Evolutionary conservation across 2,113 vertebrate species (phyloP), one percentile per base, ranked within the genome.

Genomic region (Orcinus orca): DNA sequence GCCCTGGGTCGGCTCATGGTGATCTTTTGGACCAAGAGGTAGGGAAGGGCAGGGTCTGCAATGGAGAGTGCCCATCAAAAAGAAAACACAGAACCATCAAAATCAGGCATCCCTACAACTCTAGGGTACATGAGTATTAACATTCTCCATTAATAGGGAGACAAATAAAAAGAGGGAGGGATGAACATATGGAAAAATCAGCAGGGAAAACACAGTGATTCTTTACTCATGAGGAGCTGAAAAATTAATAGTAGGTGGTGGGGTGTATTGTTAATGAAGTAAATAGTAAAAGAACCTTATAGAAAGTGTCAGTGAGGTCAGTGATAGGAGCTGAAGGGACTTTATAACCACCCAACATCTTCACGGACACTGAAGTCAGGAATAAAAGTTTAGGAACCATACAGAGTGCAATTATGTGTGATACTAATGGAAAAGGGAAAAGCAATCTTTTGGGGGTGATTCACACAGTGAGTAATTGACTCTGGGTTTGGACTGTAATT

Each of bases 401-500:
- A 97, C 97, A 96, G 98, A 98, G 98, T 96, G 92, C 97, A 98
- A 98, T 98, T 98, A 98, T 94, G 96, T 96, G 95, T 90, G 90
- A 97, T 97, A 97, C 97, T 98, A 98, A 98, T 97, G 77, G 97
- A 98, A 98, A 97, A 96, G 80, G 96, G 96, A 97, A 98, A 98
- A 98, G 97, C 98, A 97, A 97, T 98, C 98, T 98, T 97, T 98
- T 36, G 97, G 97, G 97, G 96, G 97, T 96, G 96, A 97, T 98
- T 98, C 97, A 97, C 97, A 97, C 97, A 96, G 97, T 98, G 97
- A 97, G 95, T 97, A 98, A 98, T 97, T 98, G 97, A 97, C 96
- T 98, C 88, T 79, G 92, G 91, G 77, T 97, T 98, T 98, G 88
- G 96, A 97, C 96, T 97, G 90, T 98, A 98, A 98, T 98, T 98